A percentile compares a stretch with the other conserved stretches of the same genome.
Evolutionary conservation across 2,888 invertebrate species (phyloP).

Genomic region (Chymomyza amoena): DNA sequence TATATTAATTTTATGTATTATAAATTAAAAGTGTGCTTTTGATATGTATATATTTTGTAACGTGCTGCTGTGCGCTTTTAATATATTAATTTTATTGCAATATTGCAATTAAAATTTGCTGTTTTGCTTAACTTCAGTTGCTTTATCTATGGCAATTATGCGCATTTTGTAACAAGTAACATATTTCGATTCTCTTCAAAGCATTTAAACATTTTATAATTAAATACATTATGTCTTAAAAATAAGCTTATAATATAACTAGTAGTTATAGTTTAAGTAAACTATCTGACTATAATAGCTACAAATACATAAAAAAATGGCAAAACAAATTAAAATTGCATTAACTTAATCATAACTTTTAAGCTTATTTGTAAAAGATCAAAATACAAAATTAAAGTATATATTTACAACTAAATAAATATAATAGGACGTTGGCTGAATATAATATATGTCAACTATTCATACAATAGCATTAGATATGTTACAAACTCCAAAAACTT

Average conservation of each 20-base stretch:
- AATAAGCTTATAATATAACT: background rate
- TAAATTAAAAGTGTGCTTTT: constrained; percentile 20
- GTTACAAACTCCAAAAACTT: background rate
- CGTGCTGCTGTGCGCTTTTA: constrained; percentile 5
- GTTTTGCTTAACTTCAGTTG: background rate
- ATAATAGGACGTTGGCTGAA: constrained; percentile 34
- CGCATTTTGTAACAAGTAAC: background rate
- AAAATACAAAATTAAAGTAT: constrained; percentile 4
- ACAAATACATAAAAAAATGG: constrained; percentile 47
- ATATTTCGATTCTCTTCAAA: background rate
- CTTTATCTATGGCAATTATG: background rate
- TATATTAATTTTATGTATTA: background rate
- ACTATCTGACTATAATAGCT: background rate
- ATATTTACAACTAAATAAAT: constrained; percentile 46
- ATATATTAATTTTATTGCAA: background rate
- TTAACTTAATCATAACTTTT: constrained; percentile 4
- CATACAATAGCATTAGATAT: constrained; percentile 8
- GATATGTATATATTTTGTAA: constrained; percentile 39
- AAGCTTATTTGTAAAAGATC: background rate
- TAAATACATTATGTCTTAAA: background rate
- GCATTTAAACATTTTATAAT: background rate
- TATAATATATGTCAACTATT: constrained; percentile 2
- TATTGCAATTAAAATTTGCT: background rate
- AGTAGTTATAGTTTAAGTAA: background rate
- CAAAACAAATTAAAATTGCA: constrained; percentile 49